Evolutionary conservation across 2,797 vertebrate species (phyloP).

Genomic region (Mycteria americana): DNA sequence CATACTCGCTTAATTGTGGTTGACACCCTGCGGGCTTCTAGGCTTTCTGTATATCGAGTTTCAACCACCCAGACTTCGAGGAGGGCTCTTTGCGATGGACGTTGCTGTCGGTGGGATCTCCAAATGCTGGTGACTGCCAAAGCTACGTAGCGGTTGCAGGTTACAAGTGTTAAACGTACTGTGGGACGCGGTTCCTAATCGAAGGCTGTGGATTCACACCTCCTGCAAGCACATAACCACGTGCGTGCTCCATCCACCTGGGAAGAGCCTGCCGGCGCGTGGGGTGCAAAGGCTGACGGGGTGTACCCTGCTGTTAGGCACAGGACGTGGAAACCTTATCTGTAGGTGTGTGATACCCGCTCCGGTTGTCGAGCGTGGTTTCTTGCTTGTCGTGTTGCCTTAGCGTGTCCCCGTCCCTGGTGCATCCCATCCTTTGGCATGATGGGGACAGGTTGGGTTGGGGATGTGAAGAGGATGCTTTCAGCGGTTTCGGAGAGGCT

Average conservation of each 20-base stretch:
- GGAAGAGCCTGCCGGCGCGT: neutral
- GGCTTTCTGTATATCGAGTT: neutral
- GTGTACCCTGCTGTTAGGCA: neutral
- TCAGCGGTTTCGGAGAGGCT: neutral
- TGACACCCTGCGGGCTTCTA: neutral
- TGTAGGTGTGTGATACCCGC: fast-evolving
- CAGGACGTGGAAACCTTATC: neutral
- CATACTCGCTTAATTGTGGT: fast-evolving
- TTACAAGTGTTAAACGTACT: fast-evolving
- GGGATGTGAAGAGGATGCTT: neutral
- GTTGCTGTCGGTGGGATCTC: neutral
- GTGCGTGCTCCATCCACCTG: fast-evolving
- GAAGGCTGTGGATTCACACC: neutral
- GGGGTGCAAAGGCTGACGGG: neutral
- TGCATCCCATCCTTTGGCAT: neutral
- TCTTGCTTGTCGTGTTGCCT: neutral
- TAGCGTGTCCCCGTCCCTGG: neutral
- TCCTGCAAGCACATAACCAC: fast-evolving
- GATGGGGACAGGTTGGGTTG: neutral
- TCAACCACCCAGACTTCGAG: neutral
- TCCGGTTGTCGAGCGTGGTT: fast-evolving
- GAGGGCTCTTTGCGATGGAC: neutral
- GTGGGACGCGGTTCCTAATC: neutral
- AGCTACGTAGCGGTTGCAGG: fast-evolving
- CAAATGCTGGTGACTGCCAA: fast-evolving